phyloP scores from a whole-genome alignment of 2,888 invertebrate species.

The Volucella inflata region DNA sequence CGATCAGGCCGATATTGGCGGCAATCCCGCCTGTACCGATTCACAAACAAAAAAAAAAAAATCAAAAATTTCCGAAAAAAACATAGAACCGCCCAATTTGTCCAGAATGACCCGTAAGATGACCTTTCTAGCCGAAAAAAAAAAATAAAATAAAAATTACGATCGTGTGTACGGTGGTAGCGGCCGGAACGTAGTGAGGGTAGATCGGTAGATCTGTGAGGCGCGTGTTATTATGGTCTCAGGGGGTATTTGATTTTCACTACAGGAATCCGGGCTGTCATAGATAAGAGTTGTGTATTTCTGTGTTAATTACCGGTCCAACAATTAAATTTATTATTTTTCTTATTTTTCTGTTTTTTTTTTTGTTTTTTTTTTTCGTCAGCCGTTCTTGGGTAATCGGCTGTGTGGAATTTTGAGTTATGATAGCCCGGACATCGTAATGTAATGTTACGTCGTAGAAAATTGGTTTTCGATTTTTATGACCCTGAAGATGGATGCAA shows the following conservation, averaged over 20 bases:
- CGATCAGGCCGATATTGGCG: constrained; percentile 51
- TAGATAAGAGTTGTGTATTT: constrained; percentile 64
- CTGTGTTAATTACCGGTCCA: constrained; percentile 59
- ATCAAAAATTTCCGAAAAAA: neutral
- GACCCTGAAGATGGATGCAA: constrained; percentile 9
- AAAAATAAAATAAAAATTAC: too few species aligned
- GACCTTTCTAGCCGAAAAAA: neutral
- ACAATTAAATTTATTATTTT: constrained; percentile 28
- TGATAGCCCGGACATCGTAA: constrained; percentile 18
- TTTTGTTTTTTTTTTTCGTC: constrained; percentile 2
- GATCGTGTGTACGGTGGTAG: too few species aligned
- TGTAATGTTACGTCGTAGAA: constrained; percentile 45
- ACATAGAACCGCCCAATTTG: neutral
- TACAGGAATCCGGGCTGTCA: constrained; percentile 55
- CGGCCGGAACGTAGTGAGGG: neutral
- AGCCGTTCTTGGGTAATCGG: constrained; percentile 55
- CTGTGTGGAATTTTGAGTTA: constrained; percentile 58
- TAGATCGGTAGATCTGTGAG: constrained; percentile 1
- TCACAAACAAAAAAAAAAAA: neutral
- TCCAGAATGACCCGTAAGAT: neutral
- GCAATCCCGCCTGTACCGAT: constrained; percentile 46
- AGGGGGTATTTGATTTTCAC: constrained; percentile 15
- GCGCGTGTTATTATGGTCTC: constrained; percentile 19
- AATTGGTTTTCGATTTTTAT: constrained; percentile 63
- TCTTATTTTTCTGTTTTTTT: neutral